phyloP scores from a whole-genome alignment of 2,888 invertebrate genomes.

The Frankliniella intonsa region DNA sequence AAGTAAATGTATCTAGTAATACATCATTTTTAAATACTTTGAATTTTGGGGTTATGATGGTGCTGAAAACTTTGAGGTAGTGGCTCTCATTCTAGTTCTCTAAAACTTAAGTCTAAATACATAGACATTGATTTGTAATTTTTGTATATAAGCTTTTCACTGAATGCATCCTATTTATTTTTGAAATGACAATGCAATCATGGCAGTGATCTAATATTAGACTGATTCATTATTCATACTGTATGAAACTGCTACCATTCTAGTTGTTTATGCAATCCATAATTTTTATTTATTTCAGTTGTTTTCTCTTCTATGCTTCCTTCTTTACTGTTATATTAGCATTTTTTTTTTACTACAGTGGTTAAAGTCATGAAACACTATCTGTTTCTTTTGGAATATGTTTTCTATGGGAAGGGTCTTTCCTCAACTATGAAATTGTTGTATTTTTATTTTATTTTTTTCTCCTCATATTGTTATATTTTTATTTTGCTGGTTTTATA shows the following conservation, averaged over 20 bases:
- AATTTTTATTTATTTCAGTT: neutral
- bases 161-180: neutral
- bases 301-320: neutral
- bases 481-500: neutral
- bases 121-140: neutral
- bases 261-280: neutral
- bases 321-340: too few relatives aligned
- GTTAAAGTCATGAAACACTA: neutral
- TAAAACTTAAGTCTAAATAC: neutral
- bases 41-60: neutral
- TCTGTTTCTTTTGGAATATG: neutral
- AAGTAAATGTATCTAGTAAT: neutral
- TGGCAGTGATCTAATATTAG: neutral
- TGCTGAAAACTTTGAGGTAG: neutral
- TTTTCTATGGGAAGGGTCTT: neutral
- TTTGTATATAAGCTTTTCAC: neutral
- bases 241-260: neutral
- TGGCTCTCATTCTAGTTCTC: neutral
- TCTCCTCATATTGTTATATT: neutral
- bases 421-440: neutral
- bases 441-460: neutral
- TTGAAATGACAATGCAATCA: neutral
- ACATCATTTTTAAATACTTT: neutral
- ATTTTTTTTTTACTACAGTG: too few relatives aligned
- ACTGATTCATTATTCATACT: neutral